Evolutionary conservation across 2,113 vertebrate species (phyloP).

Genomic region (Madoqua kirkii): DNA sequence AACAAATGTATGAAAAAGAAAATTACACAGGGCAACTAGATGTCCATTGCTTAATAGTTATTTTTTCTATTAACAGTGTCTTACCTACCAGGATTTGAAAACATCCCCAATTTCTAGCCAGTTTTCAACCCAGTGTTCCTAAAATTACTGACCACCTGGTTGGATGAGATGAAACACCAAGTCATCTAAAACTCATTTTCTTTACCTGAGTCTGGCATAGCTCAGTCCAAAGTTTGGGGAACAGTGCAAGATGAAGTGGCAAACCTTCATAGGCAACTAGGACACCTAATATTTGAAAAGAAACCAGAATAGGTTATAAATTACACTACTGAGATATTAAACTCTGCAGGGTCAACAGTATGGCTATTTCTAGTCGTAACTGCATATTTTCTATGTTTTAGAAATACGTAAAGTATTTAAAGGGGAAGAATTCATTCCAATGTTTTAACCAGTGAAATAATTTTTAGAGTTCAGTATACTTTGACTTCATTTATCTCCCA

Average conservation of each 20-base stretch:
- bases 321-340: slow-evolving; percentile 26
- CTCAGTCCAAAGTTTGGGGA: slow-evolving; percentile 98
- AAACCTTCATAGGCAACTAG: slow-evolving; percentile 98
- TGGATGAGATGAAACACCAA: slow-evolving; percentile 35
- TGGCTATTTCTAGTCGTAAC: slow-evolving; percentile 37
- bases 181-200: slow-evolving; percentile 44
- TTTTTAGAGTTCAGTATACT: slow-evolving; percentile 3
- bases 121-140: slow-evolving; percentile 24
- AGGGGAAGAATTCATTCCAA: slow-evolving; percentile 31
- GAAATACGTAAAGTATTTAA: background rate
- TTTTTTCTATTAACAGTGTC: background rate
- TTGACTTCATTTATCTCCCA: background rate
- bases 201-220: slow-evolving; percentile 96
- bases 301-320: slow-evolving; percentile 54
- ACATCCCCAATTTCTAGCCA: background rate
- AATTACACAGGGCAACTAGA: background rate
- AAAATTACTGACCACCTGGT: slow-evolving; percentile 20
- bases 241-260: slow-evolving; percentile 94
- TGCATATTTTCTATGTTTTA: slow-evolving; percentile 2
- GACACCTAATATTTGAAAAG: slow-evolving; percentile 88
- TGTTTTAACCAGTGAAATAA: slow-evolving; percentile 22
- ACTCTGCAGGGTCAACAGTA: slow-evolving; percentile 31
- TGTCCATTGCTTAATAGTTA: background rate
- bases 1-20: background rate
- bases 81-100: slow-evolving; percentile 28